Conservation (phyloP, 1,140 invertebrate genomes). For the Danaus plexippus region DNA sequence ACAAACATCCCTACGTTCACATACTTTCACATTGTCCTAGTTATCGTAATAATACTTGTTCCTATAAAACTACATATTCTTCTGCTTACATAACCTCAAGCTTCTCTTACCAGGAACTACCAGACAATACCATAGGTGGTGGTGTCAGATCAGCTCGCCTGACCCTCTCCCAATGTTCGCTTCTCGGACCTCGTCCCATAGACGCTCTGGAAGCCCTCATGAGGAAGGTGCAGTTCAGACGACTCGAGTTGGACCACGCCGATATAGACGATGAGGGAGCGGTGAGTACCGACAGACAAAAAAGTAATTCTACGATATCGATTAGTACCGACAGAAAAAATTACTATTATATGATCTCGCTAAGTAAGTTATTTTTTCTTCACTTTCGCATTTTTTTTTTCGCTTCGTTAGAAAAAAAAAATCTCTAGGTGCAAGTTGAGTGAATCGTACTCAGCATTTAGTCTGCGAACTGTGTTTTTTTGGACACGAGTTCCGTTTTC, state of each 20-base stretch:
- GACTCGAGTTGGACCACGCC: constrained; percentile 78
- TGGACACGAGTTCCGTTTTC: too few species aligned
- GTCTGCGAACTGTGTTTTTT: too few species aligned
- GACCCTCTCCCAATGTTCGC: constrained; percentile 37
- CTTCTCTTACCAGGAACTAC: constrained; percentile 38
- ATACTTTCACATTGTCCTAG: too few species aligned
- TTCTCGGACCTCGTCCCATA: constrained; percentile 43
- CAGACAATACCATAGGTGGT: constrained; percentile 48
- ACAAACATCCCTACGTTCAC: too few species aligned
- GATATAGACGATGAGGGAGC: constrained; percentile 80
- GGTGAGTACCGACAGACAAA: constrained; percentile 35
- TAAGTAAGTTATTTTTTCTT: too few species aligned
- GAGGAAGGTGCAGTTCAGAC: constrained; percentile 74
- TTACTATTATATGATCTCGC: too few species aligned
- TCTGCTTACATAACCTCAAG: not conserved
- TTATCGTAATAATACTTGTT: too few species aligned
- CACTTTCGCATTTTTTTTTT: too few species aligned
- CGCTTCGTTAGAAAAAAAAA: too few species aligned
- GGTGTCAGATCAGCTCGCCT: constrained; percentile 41
- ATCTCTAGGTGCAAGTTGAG: too few species aligned
- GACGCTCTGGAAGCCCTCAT: constrained; percentile 60
- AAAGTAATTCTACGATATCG: too few species aligned
- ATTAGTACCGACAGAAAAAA: not conserved
- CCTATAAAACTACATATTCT: not conserved
- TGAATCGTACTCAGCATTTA: too few species aligned